These are phyloP conservation scores for Cataglyphis rosenhaueri DNA, from an alignment of 2,888 invertebrate genomes.

Conservation along the genomic window DNA sequence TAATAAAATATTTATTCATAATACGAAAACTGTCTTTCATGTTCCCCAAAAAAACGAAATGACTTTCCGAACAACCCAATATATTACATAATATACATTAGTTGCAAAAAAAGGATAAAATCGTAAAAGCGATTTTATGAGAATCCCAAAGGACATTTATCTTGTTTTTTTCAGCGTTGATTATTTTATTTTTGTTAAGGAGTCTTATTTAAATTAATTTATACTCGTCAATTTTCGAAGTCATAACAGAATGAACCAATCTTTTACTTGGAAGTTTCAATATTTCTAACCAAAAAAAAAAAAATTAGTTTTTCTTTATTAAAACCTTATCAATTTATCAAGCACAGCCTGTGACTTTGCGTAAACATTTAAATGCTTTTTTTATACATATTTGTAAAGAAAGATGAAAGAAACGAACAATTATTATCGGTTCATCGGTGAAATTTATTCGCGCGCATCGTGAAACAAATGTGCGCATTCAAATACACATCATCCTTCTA, in stretches of 20 bases:
- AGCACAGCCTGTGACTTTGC: background rate
- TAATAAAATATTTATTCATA: no score
- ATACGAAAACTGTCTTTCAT: no score
- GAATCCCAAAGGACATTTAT: background rate
- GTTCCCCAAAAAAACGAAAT: no score
- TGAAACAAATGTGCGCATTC: conserved; percentile 66
- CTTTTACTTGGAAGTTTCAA: background rate
- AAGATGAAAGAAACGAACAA: conserved; percentile 16
- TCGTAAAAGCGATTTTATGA: background rate
- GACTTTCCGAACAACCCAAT: no score
- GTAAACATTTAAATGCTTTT: conserved; percentile 6
- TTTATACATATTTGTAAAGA: background rate
- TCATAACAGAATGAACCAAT: background rate
- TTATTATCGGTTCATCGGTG: conserved; percentile 60
- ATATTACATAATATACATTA: background rate
- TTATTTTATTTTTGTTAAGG: background rate
- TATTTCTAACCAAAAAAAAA: background rate
- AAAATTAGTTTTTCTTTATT: background rate
- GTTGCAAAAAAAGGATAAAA: background rate
- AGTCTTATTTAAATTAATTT: background rate
- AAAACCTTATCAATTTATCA: background rate
- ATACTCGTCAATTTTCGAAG: background rate
- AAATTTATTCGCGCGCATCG: conserved; percentile 73
- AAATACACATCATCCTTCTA: conserved; percentile 61
- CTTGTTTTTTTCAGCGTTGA: background rate